Base-by-base conservation (phyloP, 2,797 vertebrate species). In the Peromyscus eremicus region DNA sequence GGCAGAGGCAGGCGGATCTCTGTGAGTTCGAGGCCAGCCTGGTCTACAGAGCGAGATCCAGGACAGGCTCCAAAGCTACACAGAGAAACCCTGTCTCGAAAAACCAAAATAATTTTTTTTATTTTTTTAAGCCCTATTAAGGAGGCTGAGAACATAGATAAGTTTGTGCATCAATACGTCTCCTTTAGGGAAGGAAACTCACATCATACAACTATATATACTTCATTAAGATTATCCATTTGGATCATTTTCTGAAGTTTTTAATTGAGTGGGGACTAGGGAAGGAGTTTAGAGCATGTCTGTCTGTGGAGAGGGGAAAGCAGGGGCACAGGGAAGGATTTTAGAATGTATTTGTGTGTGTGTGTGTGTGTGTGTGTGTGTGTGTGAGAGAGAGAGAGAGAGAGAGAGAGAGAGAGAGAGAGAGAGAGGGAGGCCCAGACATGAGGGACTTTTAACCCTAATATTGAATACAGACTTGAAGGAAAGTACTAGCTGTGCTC, bases 181-280 rank as follows among this genome's bases (percentile, higher is more conserved):
- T 95, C 34, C 76, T 91, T 92, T 91, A 79, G 14, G 29, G 9
- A 34, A 37, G 80, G 83, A 92, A 66, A 0, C 81, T 90, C 84
- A 27, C 23, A n/a, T 85, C 21, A 12, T 79, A 89, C 77, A 94
- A n/a, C 55, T 71, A 0, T 21, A 25, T 71, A 0, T 23, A 19
- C 76, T 90, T 92, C 92, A 87, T 87, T 79, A 93, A 49, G 17
- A 46, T 94, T 70, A 14, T 83, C 80, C 32, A 52, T 55, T 95
- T 52, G 57, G 40, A 64, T 92, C n/a, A 21, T 84, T 97, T 97
- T 87, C 81, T 80, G 49, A 97, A 83, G 57, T 27, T 83, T 94
- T 94, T 92, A 92, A 77, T 43, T 94, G 90, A 84, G 40, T 85
- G 19, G 32, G 43, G 19, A 4, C 52, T 23, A n/a, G 37, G 76